Conservation (phyloP, 2,888 invertebrate species). For the Sinotaia quadrata region DNA sequence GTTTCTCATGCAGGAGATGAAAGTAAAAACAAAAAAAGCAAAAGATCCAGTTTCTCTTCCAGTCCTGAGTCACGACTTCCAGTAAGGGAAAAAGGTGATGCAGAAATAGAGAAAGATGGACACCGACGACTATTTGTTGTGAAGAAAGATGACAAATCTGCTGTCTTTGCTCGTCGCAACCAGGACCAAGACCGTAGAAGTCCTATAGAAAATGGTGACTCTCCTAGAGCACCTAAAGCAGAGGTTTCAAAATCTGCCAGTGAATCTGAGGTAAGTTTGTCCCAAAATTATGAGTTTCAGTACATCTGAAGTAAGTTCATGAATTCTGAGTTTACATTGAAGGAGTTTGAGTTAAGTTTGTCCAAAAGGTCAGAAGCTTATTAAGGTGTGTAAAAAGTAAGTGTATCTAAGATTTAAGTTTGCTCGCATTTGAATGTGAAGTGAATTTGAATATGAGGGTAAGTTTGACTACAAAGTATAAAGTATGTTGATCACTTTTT, state of each 20-base stretch:
- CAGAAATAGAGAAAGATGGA: constrained; percentile 20
- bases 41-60: constrained; percentile 24
- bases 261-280: constrained; percentile 52
- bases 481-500: no score
- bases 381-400: no score
- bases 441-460: no score
- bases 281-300: neutral
- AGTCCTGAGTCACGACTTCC: constrained; percentile 12
- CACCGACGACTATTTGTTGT: constrained; percentile 27
- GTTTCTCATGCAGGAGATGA: neutral
- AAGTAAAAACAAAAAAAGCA: constrained; percentile 24
- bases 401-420: no score
- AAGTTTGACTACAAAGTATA: no score
- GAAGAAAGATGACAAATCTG: constrained; percentile 15
- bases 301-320: neutral
- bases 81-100: neutral
- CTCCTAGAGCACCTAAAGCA: constrained; percentile 4
- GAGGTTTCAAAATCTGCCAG: constrained; percentile 35
- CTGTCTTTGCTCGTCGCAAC: neutral
- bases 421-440: no score
- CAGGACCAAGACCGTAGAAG: neutral
- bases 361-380: no score
- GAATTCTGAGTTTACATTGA: no score
- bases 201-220: constrained; percentile 6
- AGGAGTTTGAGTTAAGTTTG: no score